Evolutionary conservation across 2,888 invertebrate species (phyloP).

Genomic region (Pocota personata): DNA sequence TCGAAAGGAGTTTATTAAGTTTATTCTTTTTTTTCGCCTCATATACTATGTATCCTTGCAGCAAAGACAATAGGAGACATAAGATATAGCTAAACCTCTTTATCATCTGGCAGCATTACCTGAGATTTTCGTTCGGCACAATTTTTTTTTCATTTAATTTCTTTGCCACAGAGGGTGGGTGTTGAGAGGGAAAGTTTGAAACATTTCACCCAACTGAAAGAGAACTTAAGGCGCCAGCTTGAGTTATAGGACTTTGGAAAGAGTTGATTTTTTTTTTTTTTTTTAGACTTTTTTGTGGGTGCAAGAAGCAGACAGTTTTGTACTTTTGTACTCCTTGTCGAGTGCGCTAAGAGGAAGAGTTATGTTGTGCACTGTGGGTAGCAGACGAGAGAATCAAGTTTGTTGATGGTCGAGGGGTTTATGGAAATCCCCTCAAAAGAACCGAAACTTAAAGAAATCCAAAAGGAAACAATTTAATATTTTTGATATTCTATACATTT

Average conservation of each 20-base stretch:
- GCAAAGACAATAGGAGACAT: conserved; percentile 34
- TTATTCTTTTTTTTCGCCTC: not conserved
- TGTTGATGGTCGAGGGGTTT: too few relatives aligned
- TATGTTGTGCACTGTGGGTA: not conserved
- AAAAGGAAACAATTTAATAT: too few relatives aligned
- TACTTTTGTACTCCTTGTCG: not conserved
- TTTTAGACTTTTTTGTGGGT: not conserved
- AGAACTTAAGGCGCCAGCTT: conserved; percentile 57
- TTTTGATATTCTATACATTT: too few relatives aligned
- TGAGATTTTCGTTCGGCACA: conserved; percentile 27
- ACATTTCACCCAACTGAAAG: conserved; percentile 24
- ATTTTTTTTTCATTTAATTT: conserved; percentile 21
- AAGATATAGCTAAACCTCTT: conserved; percentile 50
- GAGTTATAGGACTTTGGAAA: conserved; percentile 50
- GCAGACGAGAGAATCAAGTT: not conserved
- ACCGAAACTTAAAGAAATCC: too few relatives aligned
- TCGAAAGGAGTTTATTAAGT: conserved; percentile 53
- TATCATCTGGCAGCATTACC: conserved; percentile 59
- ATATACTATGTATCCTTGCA: conserved; percentile 20
- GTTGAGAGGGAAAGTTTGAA: conserved; percentile 38
- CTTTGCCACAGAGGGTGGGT: not conserved
- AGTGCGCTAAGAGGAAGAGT: not conserved
- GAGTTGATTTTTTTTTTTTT: conserved; percentile 23
- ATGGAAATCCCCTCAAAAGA: too few relatives aligned
- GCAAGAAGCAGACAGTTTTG: conserved; percentile 17